Percentiles rank a stretch among this genome's conserved stretches.
Conservation (phyloP, 2,888 invertebrate species). For the Spodoptera littoralis region DNA sequence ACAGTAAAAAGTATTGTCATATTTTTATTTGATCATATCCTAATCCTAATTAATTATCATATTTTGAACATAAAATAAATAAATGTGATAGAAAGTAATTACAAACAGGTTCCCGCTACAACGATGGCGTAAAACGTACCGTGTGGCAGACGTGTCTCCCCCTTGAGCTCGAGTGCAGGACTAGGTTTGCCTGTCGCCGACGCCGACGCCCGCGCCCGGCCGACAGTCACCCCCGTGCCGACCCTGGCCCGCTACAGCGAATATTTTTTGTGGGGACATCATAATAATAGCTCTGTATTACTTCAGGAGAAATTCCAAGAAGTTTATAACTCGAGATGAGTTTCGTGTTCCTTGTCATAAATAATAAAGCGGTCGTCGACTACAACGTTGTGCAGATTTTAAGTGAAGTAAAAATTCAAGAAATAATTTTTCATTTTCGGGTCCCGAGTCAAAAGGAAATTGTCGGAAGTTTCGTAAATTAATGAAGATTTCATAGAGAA, state of each 20-base stretch:
- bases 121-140: slow-evolving; percentile 19
- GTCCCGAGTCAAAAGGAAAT: slow-evolving; percentile 74
- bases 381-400: slow-evolving; percentile 87
- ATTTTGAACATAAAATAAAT: background rate
- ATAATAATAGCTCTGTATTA: slow-evolving; percentile 89
- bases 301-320: slow-evolving; percentile 89
- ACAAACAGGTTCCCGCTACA: slow-evolving; percentile 26
- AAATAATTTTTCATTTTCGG: slow-evolving; percentile 84
- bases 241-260: slow-evolving; percentile 75
- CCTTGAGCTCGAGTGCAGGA: slow-evolving; percentile 64
- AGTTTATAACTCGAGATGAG: slow-evolving; percentile 89
- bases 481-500: slow-evolving; percentile 76
- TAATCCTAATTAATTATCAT: no score
- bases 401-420: slow-evolving; percentile 86
- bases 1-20: no score
- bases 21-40: no score
- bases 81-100: slow-evolving; percentile 8
- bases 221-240: slow-evolving; percentile 58
- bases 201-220: slow-evolving; percentile 49
- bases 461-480: slow-evolving; percentile 78
- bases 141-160: slow-evolving; percentile 56
- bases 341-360: slow-evolving; percentile 89
- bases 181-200: slow-evolving; percentile 59
- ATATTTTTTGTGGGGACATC: slow-evolving; percentile 89
- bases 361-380: slow-evolving; percentile 89